Base-by-base conservation (phyloP, 64 coral and sea anemone genomes). In the Actinia tenebrosa region DNA sequence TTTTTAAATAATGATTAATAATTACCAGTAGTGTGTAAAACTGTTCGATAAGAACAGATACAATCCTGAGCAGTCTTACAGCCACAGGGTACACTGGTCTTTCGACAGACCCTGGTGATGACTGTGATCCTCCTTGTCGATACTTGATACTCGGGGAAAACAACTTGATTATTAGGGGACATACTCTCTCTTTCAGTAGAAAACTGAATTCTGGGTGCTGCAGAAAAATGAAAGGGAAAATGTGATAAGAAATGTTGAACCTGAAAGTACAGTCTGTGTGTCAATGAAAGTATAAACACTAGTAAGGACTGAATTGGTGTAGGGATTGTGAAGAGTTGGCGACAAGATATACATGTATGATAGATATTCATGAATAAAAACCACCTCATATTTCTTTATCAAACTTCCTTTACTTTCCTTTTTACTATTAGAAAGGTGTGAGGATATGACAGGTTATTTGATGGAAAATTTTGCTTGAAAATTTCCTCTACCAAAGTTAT, bases 171-270 rank as follows among this genome's bases (percentile, higher is more conserved):
- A 98, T 86, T 44, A 98, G 78, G 6, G 96, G 96, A 80, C 96
- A 98, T 20, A 98, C 92, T 54, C 96, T 91, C 22, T 98, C 96
- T 79, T 98, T 98, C 4, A 98, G 86, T 3, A 98, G 90, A 61
- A 98, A 98, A 83, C 96, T 98, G 71, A 98, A 98, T 45, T 98
- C 96, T 56, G 96, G 96, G 87, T 98, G 96, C 96, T 98, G 81
- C 44, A 86, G 22, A 86, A 89, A 58, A 16, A 58, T 58, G 56
- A 58, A 2, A 37, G 30, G 30, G 1, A 50, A 44, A 3, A 84
- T 19, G 30, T 37, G 30, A 37, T 60, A 80, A 80, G 20, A 80
- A 10, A 58, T 58, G 10, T 58, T 58, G 15, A 58, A 16, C 15
- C 5, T 55, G 53, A 55, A 55, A 11, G 5, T 6, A 55, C 6